phyloP scores from a whole-genome alignment of 1,140 invertebrate species.

The Paramacrobiotus metropolitanus region DNA sequence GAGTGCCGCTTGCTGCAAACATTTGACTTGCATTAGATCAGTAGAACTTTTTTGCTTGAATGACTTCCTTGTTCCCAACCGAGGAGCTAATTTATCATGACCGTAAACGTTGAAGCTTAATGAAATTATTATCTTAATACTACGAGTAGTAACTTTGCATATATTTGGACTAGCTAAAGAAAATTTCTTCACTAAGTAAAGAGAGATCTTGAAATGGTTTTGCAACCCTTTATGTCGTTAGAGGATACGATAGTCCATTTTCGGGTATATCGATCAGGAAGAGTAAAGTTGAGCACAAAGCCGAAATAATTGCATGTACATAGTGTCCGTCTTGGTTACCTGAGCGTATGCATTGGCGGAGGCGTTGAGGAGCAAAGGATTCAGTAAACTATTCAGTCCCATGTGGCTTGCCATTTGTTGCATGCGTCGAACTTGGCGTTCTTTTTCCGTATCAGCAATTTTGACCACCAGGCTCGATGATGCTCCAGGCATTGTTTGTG shows the following conservation, averaged over 20 bases:
- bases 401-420: conserved; percentile 98
- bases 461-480: conserved; percentile 96
- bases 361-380: conserved; percentile 38
- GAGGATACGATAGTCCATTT: not conserved
- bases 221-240: not conserved
- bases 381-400: conserved; percentile 47
- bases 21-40: too few species aligned
- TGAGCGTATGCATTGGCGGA: not conserved
- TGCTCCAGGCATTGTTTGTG: conserved; percentile 98
- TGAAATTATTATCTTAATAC: not conserved
- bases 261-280: too few species aligned
- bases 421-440: conserved; percentile 92
- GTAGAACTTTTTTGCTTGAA: too few species aligned
- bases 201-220: not conserved
- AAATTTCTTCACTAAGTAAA: too few species aligned
- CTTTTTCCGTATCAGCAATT: conserved; percentile 98
- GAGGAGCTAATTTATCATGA: too few species aligned
- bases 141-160: not conserved
- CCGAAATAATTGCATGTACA: not conserved
- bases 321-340: not conserved
- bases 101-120: too few species aligned
- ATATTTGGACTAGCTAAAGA: too few species aligned
- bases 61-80: too few species aligned
- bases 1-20: not conserved
- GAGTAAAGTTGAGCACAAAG: too few species aligned